Percentiles rank a stretch among this genome's conserved stretches.
These are phyloP conservation scores for Psittacula cyanocephala DNA, from an alignment of 2,113 vertebrate genomes.

Conservation along the genomic window DNA sequence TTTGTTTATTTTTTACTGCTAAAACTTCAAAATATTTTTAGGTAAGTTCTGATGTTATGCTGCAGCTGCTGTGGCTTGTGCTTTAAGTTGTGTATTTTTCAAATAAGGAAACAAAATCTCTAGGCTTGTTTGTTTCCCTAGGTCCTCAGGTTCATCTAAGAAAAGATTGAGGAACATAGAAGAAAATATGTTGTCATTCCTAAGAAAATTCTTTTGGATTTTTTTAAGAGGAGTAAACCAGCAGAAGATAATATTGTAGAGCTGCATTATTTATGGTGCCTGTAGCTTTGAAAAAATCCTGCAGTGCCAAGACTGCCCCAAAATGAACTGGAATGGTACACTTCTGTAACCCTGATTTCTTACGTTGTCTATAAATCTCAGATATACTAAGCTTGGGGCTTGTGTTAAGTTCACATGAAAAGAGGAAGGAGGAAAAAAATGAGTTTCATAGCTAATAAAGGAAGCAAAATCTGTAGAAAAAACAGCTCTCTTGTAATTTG, in stretches of 20 bases:
- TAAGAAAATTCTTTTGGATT: not conserved
- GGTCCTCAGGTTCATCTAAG: not conserved
- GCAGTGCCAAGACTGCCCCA: not conserved
- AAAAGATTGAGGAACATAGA: not conserved
- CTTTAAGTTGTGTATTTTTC: not conserved
- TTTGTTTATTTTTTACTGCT: not conserved
- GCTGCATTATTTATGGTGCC: not conserved
- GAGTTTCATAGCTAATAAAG: not conserved
- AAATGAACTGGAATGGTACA: not conserved
- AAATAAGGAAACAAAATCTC: not conserved
- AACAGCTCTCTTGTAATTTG: not conserved
- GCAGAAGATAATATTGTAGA: not conserved
- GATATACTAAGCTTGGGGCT: not conserved
- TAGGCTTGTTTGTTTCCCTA: not conserved
- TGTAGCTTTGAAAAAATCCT: not conserved
- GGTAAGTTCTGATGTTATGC: not conserved
- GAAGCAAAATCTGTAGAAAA: not conserved
- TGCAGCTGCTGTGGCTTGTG: not conserved
- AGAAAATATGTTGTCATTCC: not conserved
- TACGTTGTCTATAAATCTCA: not conserved
- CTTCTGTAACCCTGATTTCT: not conserved
- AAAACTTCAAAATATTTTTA: not conserved
- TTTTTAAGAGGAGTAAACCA: not conserved
- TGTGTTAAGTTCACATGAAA: not conserved
- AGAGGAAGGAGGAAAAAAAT: not conserved